Evolutionary conservation across 1,140 invertebrate genomes (phyloP).

Genomic region (Triops cancriformis): DNA sequence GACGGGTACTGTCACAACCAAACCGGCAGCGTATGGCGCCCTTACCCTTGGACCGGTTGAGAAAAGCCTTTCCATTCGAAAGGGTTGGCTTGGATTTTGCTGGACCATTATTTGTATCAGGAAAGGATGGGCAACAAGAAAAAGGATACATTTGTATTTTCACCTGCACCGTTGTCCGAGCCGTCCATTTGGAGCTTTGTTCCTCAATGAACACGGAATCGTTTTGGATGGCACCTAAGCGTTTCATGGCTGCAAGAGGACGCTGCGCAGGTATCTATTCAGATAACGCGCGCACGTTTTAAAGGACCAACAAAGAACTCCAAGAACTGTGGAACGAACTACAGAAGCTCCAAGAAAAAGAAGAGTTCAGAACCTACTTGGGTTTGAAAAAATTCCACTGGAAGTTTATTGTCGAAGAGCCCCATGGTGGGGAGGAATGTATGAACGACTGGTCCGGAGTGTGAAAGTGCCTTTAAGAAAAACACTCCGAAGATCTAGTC

Average conservation of each 20-base stretch:
- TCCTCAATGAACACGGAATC: not conserved
- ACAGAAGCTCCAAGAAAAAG: not conserved
- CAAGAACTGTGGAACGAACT: not conserved
- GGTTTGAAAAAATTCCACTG: not conserved
- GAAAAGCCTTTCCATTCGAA: constrained; percentile 23
- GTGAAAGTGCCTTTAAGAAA: not conserved
- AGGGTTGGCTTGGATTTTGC: constrained; percentile 35
- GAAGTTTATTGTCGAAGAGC: not conserved
- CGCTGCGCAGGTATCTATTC: constrained; percentile 2
- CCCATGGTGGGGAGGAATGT: constrained; percentile 21
- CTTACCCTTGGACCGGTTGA: constrained; percentile 21
- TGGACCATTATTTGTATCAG: constrained; percentile 34
- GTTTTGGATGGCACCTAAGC: not conserved
- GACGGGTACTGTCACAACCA: not conserved
- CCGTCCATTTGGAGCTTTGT: constrained; percentile 14
- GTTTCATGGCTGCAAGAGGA: constrained; percentile 13
- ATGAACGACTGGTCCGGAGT: constrained; percentile 16
- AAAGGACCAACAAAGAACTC: not conserved
- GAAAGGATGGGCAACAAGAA: not conserved
- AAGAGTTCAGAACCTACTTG: not conserved
- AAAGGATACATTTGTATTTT: constrained; percentile 17
- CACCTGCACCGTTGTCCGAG: constrained; percentile 1
- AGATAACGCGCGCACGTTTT: not conserved
- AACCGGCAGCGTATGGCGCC: not conserved
- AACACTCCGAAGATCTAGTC: not conserved